Conservation (phyloP, 2,888 invertebrate species). For the Rutpela maculata region DNA sequence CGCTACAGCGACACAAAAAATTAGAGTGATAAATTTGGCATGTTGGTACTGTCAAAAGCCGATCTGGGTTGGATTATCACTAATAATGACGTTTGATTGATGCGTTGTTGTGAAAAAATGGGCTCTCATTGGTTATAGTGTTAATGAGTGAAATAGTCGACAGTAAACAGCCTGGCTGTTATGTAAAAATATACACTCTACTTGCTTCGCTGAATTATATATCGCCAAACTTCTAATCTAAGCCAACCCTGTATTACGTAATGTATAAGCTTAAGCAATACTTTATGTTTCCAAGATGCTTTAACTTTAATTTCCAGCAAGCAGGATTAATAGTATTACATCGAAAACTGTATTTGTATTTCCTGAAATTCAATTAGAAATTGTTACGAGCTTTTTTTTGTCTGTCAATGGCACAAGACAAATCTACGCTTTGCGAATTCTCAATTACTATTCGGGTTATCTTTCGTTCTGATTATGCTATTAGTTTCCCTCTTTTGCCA, state of each 20-base stretch:
- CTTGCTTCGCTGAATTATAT: background rate
- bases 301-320: constrained; percentile 42
- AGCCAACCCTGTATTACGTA: constrained; percentile 12
- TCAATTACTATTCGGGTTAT: constrained; percentile 36
- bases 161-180: background rate
- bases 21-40: no score
- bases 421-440: constrained; percentile 38
- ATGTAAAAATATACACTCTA: background rate
- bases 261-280: constrained; percentile 18
- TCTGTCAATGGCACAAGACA: constrained; percentile 33
- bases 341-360: constrained; percentile 40
- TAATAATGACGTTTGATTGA: no score
- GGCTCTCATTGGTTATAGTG: no score
- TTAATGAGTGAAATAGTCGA: no score
- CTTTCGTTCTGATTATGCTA: constrained; percentile 34
- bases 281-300: constrained; percentile 27
- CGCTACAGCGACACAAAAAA: no score
- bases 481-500: constrained; percentile 29
- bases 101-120: no score
- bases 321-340: constrained; percentile 47
- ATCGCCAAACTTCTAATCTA: constrained; percentile 8
- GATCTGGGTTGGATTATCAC: no score
- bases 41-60: no score
- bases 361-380: constrained; percentile 44
- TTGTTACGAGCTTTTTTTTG: constrained; percentile 40